Evolutionary conservation across 1,140 invertebrate species (phyloP), one percentile per base, ranked within the genome.

Genomic region (Drosophila baimaii): DNA sequence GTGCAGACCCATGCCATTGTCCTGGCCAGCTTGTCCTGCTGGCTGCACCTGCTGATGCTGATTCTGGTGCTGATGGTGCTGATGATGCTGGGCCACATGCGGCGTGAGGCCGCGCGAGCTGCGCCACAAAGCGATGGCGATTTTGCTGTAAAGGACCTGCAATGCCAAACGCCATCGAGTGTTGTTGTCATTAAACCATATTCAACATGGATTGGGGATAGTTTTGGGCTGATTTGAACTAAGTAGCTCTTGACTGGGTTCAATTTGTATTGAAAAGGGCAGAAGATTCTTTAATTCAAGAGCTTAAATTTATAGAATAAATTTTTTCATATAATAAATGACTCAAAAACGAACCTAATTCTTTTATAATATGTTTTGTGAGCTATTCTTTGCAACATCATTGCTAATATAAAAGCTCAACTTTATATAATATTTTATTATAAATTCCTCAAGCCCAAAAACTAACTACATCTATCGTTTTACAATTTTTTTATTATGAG

Each of bases 61-160:
- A 33, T 33, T 13, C 27, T 76, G 75, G 21, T 78, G 81, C 25
- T 29, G 76, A n/a, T 79, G 82, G 23, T 75, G 72, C 29, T 77
- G 90, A 55, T 77, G 90, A 55, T 81, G 65, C 70, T 88, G 62
- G 84, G 58, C 92, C 65, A 84, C 65, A 79, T 93, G 93, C 54
- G 92, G 92, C 55, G 94, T 93, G 10, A 95, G 88, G 9, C 94
- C 93, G 23, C 94, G 93, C 0, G 94, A 94, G 72, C 95, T 95
- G 73, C 93, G 94, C 95, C 96, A 96, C 19, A 97, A 88, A 0
- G 94, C 95, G 12, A 96, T 93, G 5, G 95, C 95, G 66, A 96
- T 96, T 71, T 95, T 93, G 51, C 95, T 95, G 79, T 97, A 97
- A 1, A 95, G 69, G 37, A 95, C 93, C 95, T 95, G 91, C 49